Base-by-base conservation (phyloP, 2,888 invertebrate genomes). In the Epinotia nisella region DNA sequence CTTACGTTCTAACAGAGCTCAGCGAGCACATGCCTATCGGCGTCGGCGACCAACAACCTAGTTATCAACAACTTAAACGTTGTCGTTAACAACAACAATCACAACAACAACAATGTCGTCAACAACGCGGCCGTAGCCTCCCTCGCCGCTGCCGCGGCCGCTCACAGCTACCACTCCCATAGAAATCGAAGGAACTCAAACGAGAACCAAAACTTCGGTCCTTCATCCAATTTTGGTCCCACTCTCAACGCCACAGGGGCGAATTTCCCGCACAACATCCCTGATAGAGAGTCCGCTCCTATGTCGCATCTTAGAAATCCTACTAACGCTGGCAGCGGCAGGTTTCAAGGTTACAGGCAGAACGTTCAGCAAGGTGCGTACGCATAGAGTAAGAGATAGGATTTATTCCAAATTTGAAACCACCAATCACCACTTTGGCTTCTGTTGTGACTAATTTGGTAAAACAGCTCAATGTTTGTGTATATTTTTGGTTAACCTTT, bases 291-390 rank as follows among this genome's bases (percentile, higher is more conserved):
- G 75, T 87, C 89, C 0, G 93, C 93, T 2, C 93, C 93, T 0
- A 94, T 94, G 94, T 87, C 94, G 0, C 94, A 94, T 80, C 83
- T 94, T 65, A 83, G 94, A 76, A 91, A 90, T 78, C 90, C 90
- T 13, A 81, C 91, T 56, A 93, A 93, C 81, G 76, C 90, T 9
- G 93, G 93, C 78, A 93, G 93, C 78, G 93, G 92, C 65, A 82
- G 94, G 81, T 91, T 91, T 77, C 92, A 87, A 72, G 93, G 93
- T 79, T 92, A 93, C 81, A 85, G 94, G 76, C 94, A 89, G 75
- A 93, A 93, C 76, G 89, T 88, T 78, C 93, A 92, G 75, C 94
- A 94, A 94, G 94, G 94, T 94, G 90, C 89, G 92, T 93, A 89
- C 86, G 85, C 86, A 83, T 81, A 76, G 74, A 74, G 71, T 76